These are phyloP conservation scores for Ophioninae sp. DNA, from an alignment of 2,888 invertebrate genomes.

Conservation along the genomic window DNA sequence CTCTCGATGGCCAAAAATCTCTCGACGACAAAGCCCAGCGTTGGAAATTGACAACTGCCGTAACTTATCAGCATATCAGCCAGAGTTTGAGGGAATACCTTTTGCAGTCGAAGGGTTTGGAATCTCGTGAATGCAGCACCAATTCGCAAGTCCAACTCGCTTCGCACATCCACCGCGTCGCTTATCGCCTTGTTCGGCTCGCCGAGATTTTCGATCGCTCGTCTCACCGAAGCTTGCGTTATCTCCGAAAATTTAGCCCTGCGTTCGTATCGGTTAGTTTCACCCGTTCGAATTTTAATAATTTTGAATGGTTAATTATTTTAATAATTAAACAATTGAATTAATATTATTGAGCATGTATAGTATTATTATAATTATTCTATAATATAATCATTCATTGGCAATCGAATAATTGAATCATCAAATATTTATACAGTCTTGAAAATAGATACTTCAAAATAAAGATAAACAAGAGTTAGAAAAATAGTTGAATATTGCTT, in stretches of 20 bases:
- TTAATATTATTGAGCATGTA: too few species aligned
- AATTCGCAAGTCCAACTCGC: slow-evolving; percentile 95
- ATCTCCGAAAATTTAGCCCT: slow-evolving; percentile 99
- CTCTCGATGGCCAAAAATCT: slow-evolving; percentile 95
- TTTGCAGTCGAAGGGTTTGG: slow-evolving; percentile 95
- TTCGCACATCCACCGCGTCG: slow-evolving; percentile 96
- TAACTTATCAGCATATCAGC: slow-evolving; percentile 95
- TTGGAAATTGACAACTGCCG: slow-evolving; percentile 99
- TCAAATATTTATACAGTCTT: too few species aligned
- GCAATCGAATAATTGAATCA: too few species aligned
- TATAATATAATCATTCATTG: too few species aligned
- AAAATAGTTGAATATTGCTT: neutral
- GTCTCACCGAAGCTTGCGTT: slow-evolving; percentile 89
- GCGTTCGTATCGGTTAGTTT: slow-evolving; percentile 60
- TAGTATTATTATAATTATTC: neutral
- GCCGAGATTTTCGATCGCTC: slow-evolving; percentile 90
- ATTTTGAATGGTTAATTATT: too few species aligned
- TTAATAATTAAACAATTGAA: too few species aligned
- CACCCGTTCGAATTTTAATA: neutral
- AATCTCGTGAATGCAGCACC: slow-evolving; percentile 99
- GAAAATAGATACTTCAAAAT: neutral
- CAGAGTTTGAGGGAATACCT: slow-evolving; percentile 88
- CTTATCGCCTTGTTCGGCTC: slow-evolving; percentile 91
- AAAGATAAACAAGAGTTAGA: neutral
- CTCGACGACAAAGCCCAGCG: slow-evolving; percentile 99